Evolutionary conservation across 2,113 vertebrate genomes (phyloP).

Genomic region (Microcebus murinus): DNA sequence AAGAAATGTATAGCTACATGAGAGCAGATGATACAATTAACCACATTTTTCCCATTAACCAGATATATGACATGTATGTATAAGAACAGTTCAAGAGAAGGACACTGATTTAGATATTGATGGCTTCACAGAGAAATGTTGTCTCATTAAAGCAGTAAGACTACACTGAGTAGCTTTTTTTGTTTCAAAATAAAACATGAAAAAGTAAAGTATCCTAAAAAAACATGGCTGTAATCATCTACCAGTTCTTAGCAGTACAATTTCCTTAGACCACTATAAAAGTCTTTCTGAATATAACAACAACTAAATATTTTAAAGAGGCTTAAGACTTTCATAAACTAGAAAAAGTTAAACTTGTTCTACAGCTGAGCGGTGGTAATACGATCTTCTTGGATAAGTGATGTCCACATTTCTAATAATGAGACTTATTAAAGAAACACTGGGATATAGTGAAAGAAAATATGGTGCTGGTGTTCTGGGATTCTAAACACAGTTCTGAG

Average conservation of each 20-base stretch:
- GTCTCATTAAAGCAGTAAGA: not conserved
- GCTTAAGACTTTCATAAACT: not conserved
- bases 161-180: not conserved
- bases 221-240: not conserved
- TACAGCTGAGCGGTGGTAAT: not conserved
- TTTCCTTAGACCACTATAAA: not conserved
- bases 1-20: not conserved
- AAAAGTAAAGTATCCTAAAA: not conserved
- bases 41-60: not conserved
- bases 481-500: not conserved
- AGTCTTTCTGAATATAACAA: not conserved
- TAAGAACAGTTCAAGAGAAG: not conserved
- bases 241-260: not conserved
- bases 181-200: not conserved
- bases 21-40: not conserved
- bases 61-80: not conserved
- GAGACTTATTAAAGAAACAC: not conserved
- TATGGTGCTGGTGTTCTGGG: not conserved
- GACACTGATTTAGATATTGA: not conserved
- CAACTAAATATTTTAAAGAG: not conserved
- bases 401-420: not conserved
- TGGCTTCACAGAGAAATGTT: constrained; percentile 30
- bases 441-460: not conserved
- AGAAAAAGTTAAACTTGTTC: not conserved
- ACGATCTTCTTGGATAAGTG: not conserved